phyloP scores from a whole-genome alignment of 2,113 vertebrate genomes.

The Gymnarchus niloticus region DNA sequence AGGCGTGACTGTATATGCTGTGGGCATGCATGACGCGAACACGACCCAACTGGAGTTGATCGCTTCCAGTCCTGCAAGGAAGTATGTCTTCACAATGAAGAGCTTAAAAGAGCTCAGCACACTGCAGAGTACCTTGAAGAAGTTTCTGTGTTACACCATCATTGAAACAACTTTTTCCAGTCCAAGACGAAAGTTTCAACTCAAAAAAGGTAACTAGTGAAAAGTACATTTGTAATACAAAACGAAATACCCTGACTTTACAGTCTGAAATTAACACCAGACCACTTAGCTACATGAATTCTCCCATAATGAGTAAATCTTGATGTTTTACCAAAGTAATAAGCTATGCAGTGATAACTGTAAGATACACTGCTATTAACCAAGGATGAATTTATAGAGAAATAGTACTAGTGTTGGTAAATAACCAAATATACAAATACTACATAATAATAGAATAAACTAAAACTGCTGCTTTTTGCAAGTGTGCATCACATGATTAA shows the following conservation, averaged over 20 bases:
- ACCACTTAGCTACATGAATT: background rate
- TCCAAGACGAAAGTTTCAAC: background rate
- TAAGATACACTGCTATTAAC: background rate
- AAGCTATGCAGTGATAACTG: too few species aligned
- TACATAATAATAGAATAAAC: too few species aligned
- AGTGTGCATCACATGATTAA: background rate
- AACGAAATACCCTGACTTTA: background rate
- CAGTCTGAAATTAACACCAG: background rate
- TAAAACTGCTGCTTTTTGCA: background rate
- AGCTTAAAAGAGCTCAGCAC: slow-evolving; percentile 58
- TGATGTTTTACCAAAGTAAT: background rate
- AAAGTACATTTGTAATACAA: background rate
- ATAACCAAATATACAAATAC: background rate
- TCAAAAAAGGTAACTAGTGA: slow-evolving; percentile 62
- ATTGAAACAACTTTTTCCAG: slow-evolving; percentile 23
- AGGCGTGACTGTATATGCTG: slow-evolving; percentile 61
- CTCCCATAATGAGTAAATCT: background rate
- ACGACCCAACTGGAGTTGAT: slow-evolving; percentile 53
- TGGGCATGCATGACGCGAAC: slow-evolving; percentile 58
- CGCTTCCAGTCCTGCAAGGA: slow-evolving; percentile 61
- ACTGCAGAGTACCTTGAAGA: slow-evolving; percentile 56
- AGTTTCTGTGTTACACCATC: slow-evolving; percentile 60
- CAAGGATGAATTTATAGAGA: background rate
- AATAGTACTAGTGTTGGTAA: background rate
- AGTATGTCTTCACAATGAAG: slow-evolving; percentile 56